phyloP scores from a whole-genome alignment of 1,140 invertebrate species.

The Bombus waltoni region DNA sequence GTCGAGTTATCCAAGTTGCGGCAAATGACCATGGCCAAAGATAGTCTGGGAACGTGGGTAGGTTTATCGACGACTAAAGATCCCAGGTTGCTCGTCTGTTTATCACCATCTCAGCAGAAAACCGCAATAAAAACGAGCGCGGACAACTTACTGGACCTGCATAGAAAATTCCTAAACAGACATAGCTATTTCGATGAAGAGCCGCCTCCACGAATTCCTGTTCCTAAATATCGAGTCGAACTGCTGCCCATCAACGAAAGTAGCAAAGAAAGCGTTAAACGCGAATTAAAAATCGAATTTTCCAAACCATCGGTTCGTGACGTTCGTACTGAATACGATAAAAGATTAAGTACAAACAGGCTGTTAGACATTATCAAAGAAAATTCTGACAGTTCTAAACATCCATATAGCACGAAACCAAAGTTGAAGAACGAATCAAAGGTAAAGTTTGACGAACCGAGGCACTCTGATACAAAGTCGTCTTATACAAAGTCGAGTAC shows the following conservation, averaged over 20 bases:
- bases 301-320: background rate
- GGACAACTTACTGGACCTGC: slow-evolving; percentile 86
- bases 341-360: slow-evolving; percentile 71
- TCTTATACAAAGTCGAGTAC: background rate
- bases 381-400: slow-evolving; percentile 60
- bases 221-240: slow-evolving; percentile 73
- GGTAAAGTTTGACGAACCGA: background rate
- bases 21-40: slow-evolving; percentile 68
- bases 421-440: background rate
- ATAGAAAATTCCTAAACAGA: slow-evolving; percentile 87
- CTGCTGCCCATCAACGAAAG: slow-evolving; percentile 39
- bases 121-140: slow-evolving; percentile 80
- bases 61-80: slow-evolving; percentile 84
- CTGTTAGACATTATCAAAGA: slow-evolving; percentile 84
- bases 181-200: slow-evolving; percentile 83
- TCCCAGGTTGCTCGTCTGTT: slow-evolving; percentile 85
- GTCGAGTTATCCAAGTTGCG: slow-evolving; percentile 29
- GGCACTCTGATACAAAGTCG: background rate
- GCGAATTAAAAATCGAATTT: background rate
- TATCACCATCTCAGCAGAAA: slow-evolving; percentile 88
- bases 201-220: slow-evolving; percentile 62
- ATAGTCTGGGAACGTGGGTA: slow-evolving; percentile 80
- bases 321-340: background rate
- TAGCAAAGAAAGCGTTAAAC: background rate
- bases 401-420: background rate